Percentiles rank a stretch among this genome's conserved stretches.
Evolutionary conservation across 2,888 invertebrate genomes (phyloP).

Genomic region (Sphaeridia pumilis): DNA sequence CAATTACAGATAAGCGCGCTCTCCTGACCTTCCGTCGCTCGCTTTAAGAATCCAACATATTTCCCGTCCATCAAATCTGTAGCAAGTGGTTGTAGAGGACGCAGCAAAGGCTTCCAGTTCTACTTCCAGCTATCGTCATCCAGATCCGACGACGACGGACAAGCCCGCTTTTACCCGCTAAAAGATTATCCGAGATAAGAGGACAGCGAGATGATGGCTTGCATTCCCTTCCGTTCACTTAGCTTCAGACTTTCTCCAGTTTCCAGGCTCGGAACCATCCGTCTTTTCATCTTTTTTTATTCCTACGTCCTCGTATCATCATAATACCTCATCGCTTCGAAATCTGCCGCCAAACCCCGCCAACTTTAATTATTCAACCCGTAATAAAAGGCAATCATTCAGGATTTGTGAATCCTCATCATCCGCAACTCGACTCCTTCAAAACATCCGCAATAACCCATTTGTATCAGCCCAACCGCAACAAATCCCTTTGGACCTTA

Average conservation of each 20-base stretch:
- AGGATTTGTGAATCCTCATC: no score
- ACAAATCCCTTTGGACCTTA: no score
- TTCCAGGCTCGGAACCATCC: not conserved
- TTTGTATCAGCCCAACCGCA: no score
- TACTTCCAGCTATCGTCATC: not conserved
- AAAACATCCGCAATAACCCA: no score
- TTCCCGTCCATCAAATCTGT: not conserved
- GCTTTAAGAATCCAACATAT: no score
- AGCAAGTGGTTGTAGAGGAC: not conserved
- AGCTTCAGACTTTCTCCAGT: no score
- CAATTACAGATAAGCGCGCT: constrained; percentile 20
- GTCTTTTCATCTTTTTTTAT: not conserved
- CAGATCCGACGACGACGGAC: constrained; percentile 3
- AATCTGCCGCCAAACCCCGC: no score
- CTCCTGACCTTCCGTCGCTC: no score
- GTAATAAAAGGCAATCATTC: no score
- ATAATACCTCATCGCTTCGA: no score
- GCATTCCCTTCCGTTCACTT: not conserved
- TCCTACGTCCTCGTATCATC: not conserved
- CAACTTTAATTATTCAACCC: no score
- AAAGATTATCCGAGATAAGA: constrained; percentile 16
- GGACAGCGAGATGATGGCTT: not conserved
- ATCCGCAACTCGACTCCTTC: no score
- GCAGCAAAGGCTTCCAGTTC: not conserved
- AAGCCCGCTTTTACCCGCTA: constrained; percentile 12